Evolutionary conservation across 2,888 invertebrate genomes (phyloP).

Genomic region (Allacma fusca): DNA sequence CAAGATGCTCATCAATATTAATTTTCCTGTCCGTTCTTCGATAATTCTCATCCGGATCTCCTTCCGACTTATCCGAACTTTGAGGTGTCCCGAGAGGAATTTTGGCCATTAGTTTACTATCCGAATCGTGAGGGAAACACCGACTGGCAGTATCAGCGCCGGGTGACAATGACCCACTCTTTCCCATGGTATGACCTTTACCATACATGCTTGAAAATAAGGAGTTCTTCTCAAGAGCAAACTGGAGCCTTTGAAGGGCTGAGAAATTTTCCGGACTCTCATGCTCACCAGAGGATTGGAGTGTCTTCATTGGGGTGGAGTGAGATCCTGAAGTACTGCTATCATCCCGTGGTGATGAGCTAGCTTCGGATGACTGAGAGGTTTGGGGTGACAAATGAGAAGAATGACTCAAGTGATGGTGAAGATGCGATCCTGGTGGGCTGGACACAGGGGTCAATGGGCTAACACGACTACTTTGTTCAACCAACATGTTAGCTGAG

Average conservation of each 20-base stretch:
- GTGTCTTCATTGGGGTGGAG: slow-evolving; percentile 39
- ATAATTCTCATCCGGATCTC: slow-evolving; percentile 6
- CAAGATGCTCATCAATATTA: slow-evolving; percentile 18
- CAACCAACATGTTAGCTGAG: slow-evolving; percentile 34
- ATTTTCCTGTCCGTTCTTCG: slow-evolving; percentile 29
- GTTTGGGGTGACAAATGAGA: slow-evolving; percentile 29
- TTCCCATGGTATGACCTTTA: neutral
- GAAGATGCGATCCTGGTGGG: slow-evolving; percentile 36
- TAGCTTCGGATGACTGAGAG: slow-evolving; percentile 15
- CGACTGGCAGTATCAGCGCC: neutral
- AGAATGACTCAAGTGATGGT: slow-evolving; percentile 31
- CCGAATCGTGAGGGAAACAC: neutral
- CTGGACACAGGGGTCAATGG: slow-evolving; percentile 38
- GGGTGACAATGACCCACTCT: slow-evolving; percentile 10
- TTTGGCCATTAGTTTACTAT: slow-evolving; percentile 10
- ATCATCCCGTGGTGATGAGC: slow-evolving; percentile 23
- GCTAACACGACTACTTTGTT: slow-evolving; percentile 36
- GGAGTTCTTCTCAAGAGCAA: slow-evolving; percentile 53
- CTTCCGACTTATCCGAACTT: slow-evolving; percentile 12
- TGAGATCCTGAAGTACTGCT: slow-evolving; percentile 32
- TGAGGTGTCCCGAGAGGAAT: slow-evolving; percentile 26
- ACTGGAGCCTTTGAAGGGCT: slow-evolving; percentile 57
- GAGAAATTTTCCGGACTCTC: slow-evolving; percentile 42
- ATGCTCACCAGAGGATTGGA: neutral
- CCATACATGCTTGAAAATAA: slow-evolving; percentile 47